Conservation (phyloP, 2,113 vertebrate genomes). For the Passer montanus region DNA sequence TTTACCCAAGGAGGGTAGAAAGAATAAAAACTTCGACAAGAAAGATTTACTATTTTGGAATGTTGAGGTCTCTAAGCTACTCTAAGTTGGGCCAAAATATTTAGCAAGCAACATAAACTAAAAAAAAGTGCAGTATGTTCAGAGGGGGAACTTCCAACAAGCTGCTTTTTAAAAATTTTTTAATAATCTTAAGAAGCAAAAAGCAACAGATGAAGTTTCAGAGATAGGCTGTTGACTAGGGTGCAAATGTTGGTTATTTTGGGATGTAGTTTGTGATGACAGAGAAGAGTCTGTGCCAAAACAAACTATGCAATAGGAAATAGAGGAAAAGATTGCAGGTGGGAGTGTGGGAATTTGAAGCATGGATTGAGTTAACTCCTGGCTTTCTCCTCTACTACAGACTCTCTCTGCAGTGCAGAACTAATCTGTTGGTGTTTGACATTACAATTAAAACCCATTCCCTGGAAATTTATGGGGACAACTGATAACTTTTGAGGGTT, state of each 20-base stretch:
- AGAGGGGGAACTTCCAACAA: neutral
- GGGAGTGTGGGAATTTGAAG: neutral
- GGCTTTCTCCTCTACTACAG: neutral
- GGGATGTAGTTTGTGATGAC: neutral
- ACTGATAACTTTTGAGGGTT: neutral
- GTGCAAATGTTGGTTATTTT: neutral
- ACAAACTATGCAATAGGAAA: neutral
- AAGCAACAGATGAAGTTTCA: neutral
- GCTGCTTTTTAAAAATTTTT: neutral
- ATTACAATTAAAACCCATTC: neutral
- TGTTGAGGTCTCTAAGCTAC: neutral
- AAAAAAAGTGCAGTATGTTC: neutral
- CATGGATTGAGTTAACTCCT: neutral
- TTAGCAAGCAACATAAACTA: neutral
- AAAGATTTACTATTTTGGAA: neutral
- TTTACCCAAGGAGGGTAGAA: neutral
- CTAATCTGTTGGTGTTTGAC: neutral
- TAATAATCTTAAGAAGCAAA: neutral
- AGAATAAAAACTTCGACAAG: neutral
- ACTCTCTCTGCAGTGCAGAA: neutral
- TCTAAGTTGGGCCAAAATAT: neutral
- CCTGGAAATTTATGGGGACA: neutral
- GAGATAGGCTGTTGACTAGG: neutral
- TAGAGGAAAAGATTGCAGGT: neutral
- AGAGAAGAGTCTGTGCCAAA: neutral